Percentiles rank a stretch among this genome's conserved stretches.
Evolutionary conservation across 2,113 vertebrate species (phyloP).

Genomic region (Isichthys henryi): DNA sequence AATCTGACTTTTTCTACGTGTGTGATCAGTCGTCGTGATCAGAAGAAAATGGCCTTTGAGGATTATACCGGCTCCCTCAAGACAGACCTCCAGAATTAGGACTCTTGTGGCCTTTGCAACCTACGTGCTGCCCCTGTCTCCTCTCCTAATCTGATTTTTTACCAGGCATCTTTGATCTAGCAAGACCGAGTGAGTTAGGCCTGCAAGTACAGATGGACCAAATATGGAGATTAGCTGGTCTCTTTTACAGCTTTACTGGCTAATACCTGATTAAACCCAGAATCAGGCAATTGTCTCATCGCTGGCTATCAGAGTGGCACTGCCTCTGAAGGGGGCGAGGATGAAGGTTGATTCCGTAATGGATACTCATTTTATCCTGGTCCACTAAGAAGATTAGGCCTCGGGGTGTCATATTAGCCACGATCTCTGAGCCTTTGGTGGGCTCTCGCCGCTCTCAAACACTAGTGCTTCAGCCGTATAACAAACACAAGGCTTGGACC

Average conservation of each 20-base stretch:
- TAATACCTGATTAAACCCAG: slow-evolving; percentile 96
- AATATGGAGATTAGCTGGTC: slow-evolving; percentile 93
- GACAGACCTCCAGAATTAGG: slow-evolving; percentile 54
- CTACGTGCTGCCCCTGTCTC: slow-evolving; percentile 55
- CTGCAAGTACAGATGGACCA: slow-evolving; percentile 87
- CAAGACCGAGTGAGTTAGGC: slow-evolving; percentile 70
- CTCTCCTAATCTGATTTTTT: slow-evolving; percentile 84
- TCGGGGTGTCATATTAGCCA: slow-evolving; percentile 93
- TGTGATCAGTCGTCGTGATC: neutral
- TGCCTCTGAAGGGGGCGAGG: slow-evolving; percentile 72
- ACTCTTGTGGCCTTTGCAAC: slow-evolving; percentile 62
- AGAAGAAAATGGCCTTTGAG: slow-evolving; percentile 14
- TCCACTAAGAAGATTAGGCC: slow-evolving; percentile 98
- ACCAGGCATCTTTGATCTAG: slow-evolving; percentile 87
- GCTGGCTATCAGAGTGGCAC: slow-evolving; percentile 78
- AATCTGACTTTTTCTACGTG: neutral
- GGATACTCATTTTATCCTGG: slow-evolving; percentile 96
- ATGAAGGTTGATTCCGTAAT: slow-evolving; percentile 95
- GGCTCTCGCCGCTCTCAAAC: slow-evolving; percentile 78
- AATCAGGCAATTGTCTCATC: slow-evolving; percentile 85
- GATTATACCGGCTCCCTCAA: slow-evolving; percentile 57
- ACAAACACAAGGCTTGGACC: slow-evolving; percentile 70
- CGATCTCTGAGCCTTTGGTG: slow-evolving; percentile 84
- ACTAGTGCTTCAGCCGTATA: slow-evolving; percentile 66
- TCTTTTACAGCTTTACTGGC: slow-evolving; percentile 81